Percentiles rank a stretch among this genome's conserved stretches.
Conservation (phyloP, 1,140 invertebrate genomes). For the Heliconius congener region DNA sequence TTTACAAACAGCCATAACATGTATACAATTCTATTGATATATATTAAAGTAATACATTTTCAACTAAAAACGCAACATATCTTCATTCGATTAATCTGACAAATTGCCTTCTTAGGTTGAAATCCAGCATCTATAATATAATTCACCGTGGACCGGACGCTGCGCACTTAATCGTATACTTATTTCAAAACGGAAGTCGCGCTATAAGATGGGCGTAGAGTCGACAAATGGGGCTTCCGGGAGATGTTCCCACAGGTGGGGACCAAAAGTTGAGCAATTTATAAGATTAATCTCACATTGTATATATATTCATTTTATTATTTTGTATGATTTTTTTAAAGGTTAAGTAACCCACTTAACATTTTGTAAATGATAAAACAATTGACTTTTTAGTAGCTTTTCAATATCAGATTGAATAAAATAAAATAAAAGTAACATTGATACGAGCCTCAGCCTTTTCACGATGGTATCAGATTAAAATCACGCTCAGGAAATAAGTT, state of each 20-base stretch:
- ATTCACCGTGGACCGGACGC: background rate
- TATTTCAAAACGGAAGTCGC: constrained; percentile 42
- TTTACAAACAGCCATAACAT: background rate
- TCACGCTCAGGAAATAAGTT: no score
- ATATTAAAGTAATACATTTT: background rate
- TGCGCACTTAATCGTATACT: constrained; percentile 4
- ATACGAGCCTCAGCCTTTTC: no score
- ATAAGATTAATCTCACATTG: background rate
- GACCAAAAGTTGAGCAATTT: background rate
- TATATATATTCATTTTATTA: background rate
- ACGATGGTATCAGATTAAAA: no score
- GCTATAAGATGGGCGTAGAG: constrained; percentile 41
- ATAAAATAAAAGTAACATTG: no score
- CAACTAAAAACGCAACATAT: background rate
- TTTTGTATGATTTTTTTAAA: background rate
- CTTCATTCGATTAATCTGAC: constrained; percentile 1
- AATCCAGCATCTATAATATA: constrained; percentile 8
- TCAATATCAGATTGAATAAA: no score
- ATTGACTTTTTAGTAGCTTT: no score
- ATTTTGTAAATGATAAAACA: no score
- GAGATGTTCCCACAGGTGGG: constrained; percentile 22
- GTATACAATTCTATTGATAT: no score
- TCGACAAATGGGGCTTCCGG: constrained; percentile 49
- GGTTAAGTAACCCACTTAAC: no score
- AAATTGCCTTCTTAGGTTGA: background rate